A percentile compares a stretch with the other conserved stretches of the same genome.
These are phyloP conservation scores for Panurus biarmicus DNA, from an alignment of 2,113 vertebrate genomes.

Conservation along the genomic window DNA sequence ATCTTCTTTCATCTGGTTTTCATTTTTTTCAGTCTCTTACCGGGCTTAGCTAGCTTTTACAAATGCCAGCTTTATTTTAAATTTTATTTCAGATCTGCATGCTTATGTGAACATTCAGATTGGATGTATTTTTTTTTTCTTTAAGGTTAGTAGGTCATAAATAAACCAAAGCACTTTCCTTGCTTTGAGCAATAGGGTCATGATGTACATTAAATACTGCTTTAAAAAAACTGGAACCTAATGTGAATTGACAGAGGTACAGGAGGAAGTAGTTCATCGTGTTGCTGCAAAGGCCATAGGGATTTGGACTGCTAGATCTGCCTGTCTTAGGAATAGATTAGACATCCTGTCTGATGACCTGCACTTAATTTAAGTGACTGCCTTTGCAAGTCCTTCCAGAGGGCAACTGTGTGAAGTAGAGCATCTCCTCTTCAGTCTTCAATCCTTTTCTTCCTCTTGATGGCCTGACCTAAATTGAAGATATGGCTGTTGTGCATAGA, in stretches of 20 bases:
- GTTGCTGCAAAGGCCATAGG: conserved; percentile 64
- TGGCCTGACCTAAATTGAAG: conserved; percentile 80
- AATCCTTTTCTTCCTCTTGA: conserved; percentile 65
- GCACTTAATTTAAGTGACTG: conserved; percentile 87
- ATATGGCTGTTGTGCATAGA: conserved; percentile 13
- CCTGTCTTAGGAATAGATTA: conserved; percentile 69
- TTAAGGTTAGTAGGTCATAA: conserved; percentile 74
- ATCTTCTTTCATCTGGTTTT: conserved; percentile 44
- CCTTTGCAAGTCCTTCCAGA: conserved; percentile 76
- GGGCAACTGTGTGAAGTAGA: conserved; percentile 77
- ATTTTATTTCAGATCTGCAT: conserved; percentile 37
- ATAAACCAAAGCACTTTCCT: conserved; percentile 72
- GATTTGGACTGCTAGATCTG: conserved; percentile 62
- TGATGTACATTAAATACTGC: conserved; percentile 47
- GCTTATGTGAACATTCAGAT: conserved; percentile 41
- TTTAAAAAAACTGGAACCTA: conserved; percentile 57
- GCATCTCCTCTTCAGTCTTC: conserved; percentile 62
- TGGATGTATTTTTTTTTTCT: background rate
- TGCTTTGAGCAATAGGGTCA: conserved; percentile 64
- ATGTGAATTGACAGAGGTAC: conserved; percentile 79
- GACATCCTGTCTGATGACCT: conserved; percentile 76
- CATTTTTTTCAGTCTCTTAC: background rate
- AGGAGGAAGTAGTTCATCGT: conserved; percentile 62
- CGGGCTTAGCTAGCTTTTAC: background rate
- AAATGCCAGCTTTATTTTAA: conserved; percentile 54